Evolutionary conservation across 2,797 vertebrate species (phyloP).

Genomic region (Spinus pinus): DNA sequence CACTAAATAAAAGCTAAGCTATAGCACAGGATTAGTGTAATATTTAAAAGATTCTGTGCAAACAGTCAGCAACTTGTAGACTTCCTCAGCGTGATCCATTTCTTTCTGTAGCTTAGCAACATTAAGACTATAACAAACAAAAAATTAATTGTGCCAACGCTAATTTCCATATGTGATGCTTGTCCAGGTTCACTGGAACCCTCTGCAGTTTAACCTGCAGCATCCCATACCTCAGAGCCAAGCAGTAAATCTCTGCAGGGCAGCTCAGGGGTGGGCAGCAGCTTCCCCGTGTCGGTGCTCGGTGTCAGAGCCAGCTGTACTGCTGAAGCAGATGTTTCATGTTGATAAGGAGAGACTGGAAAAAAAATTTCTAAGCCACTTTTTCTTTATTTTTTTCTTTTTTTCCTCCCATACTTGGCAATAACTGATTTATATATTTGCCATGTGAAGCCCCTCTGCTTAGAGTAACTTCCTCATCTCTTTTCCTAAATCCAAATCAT

Average conservation of each 20-base stretch:
- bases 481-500: conserved; percentile 59
- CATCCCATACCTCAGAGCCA: neutral
- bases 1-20: conserved; percentile 69
- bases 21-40: conserved; percentile 50
- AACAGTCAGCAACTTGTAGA: conserved; percentile 68
- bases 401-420: conserved; percentile 57
- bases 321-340: conserved; percentile 75
- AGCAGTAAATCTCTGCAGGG: conserved; percentile 2
- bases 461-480: conserved; percentile 28
- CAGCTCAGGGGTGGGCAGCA: conserved; percentile 12
- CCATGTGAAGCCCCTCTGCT: conserved; percentile 62
- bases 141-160: conserved; percentile 64
- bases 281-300: conserved; percentile 2
- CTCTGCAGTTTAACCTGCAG: conserved; percentile 7
- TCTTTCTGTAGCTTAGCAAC: conserved; percentile 66
- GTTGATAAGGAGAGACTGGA: conserved; percentile 70
- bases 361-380: conserved; percentile 59
- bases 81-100: neutral
- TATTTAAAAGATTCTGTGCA: conserved; percentile 69
- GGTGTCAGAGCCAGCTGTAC: conserved; percentile 55
- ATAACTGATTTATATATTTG: conserved; percentile 32
- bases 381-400: conserved; percentile 58
- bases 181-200: conserved; percentile 43
- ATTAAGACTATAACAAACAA: conserved; percentile 65
- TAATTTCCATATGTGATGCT: conserved; percentile 42